Evolutionary conservation across 2,888 invertebrate genomes (phyloP), one percentile per base, ranked within the genome.

Genomic region (Hipparchia semele): DNA sequence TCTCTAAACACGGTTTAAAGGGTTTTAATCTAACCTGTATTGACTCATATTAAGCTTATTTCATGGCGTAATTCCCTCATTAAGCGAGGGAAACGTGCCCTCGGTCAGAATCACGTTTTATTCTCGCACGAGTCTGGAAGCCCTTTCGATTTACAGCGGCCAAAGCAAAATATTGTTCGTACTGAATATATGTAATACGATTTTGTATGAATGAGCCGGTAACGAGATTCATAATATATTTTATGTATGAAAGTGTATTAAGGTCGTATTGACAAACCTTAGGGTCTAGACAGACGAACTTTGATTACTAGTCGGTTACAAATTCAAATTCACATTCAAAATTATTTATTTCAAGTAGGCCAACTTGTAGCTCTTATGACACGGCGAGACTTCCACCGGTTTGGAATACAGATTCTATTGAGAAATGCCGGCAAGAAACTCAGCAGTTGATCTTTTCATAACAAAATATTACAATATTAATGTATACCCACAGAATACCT

Each of bases 111-210:
- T 71, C 71, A 71, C 71, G 71, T 71, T 71, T 71, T 59, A 71
- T 71, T 53, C 51, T 1, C 51, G 71, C 59, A 65, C 71, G 71
- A 65, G 59, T 13, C 59, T 71, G 49, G 51, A 46, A 59, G 71
- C 71, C 71, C 58, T 65, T 71, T 71, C 59, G 58, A 71, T 71
- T 71, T 66, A 56, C 62, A 70, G 64, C 70, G 51, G 64, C 49
- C 23, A 53, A 65, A 71, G 59, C 58, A 66, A 71, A 71, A 65
- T 71, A 65, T 65, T 59, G 39, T 64, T 65, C 56, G n/a, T 12
- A 49, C 12, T 4, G 33, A 53, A 53, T 46, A 8, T 62, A 7
- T n/a, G 46, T 62, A 13, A 49, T 62, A 39, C 5, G 59, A 39
- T 60, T 60, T 60, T 10, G 59, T 6, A 60, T 60, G 59, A 60